Evolutionary conservation across 2,888 invertebrate species (phyloP), one percentile per base, ranked within the genome.

Genomic region (Cremastinae sp.): DNA sequence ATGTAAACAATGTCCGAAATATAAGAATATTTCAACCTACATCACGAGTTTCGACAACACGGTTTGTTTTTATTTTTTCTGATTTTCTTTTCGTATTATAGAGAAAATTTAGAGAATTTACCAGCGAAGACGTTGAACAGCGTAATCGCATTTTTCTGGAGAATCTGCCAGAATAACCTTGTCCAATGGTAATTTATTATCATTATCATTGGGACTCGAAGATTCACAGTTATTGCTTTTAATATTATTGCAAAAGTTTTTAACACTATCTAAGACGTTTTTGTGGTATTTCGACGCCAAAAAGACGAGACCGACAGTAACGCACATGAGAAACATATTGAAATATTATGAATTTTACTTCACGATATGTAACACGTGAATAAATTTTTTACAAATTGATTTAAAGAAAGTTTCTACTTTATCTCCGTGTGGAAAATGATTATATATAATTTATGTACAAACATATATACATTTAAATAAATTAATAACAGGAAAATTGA

Each of bases 321-420:
- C 84, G 75, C 89, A 89, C 74, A 86, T 82, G 51, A 87, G 84
- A 77, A 88, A 84, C 88, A 89, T 89, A n/a, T n/a, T n/a, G n/a
- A n/a, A n/a, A 55, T 73, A 65, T 58, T 47, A 55, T 47, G 49
- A n/a, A 16, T 18, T 55, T 16, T 56, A 68, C 64, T 59, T 56
- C 0, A 58, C 16, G 51, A 61, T 39, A 41, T n/a, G 10, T 18
- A 59, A 22, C 20, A 49, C 62, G 4, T 18, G 8, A 39, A 9
- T n/a, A n/a, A 28, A 22, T 18, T 37, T 56, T 68, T 18, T 0
- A 22, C 0, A 18, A 49, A 49, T 18, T 5, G 0, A 18, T 49
- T 18, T n/a, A 8, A n/a, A 14, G 7, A n/a, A 12, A 12, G n/a
- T 58, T 58, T 58, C 18, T n/a, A 47, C 61, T 45, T 37, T 7